Evolutionary conservation across 2,888 invertebrate species (phyloP).

Genomic region (Caenorhabditis doughertyi): DNA sequence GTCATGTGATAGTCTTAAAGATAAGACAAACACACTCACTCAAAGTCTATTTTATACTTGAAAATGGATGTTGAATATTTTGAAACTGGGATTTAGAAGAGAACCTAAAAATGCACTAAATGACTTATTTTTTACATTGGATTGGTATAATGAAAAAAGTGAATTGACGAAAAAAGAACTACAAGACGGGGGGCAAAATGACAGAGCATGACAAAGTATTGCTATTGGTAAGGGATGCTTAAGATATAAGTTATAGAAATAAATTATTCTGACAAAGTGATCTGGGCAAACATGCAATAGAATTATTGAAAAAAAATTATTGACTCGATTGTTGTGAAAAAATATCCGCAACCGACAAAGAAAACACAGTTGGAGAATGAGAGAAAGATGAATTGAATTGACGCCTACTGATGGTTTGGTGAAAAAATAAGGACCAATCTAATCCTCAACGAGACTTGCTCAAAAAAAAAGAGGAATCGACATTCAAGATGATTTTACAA

Average conservation of each 20-base stretch:
- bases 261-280: slow-evolving; percentile 31
- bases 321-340: slow-evolving; percentile 28
- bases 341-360: slow-evolving; percentile 52
- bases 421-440: slow-evolving; percentile 18
- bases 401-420: slow-evolving; percentile 21
- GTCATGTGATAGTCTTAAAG: not conserved
- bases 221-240: slow-evolving; percentile 1
- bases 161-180: not conserved
- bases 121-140: slow-evolving; percentile 11
- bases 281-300: slow-evolving; percentile 19
- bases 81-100: slow-evolving; percentile 13
- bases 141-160: not conserved
- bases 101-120: slow-evolving; percentile 43
- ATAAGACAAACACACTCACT: not conserved
- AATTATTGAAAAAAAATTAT: not conserved
- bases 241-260: slow-evolving; percentile 19
- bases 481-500: slow-evolving; percentile 17
- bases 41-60: not conserved
- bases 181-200: not conserved
- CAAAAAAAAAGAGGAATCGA: not conserved
- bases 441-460: slow-evolving; percentile 10
- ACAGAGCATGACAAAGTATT: slow-evolving; percentile 33
- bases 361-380: slow-evolving; percentile 45
- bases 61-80: not conserved
- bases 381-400: slow-evolving; percentile 12